Evolutionary conservation across 2,888 invertebrate genomes (phyloP).

Genomic region (Leptogaster cylindrica): DNA sequence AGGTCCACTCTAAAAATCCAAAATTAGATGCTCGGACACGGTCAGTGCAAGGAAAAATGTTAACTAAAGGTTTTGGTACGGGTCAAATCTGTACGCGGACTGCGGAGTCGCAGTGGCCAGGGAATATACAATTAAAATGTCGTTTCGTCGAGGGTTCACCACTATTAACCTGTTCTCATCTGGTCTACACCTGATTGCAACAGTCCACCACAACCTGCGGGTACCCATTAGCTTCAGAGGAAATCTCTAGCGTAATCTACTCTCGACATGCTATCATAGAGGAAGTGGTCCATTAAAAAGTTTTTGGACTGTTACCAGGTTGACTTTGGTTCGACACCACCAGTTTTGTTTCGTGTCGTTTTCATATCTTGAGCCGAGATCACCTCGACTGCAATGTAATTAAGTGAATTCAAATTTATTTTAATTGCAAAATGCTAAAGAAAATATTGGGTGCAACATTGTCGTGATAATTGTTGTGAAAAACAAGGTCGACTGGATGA

Average conservation of each 20-base stretch:
- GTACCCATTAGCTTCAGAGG: constrained; percentile 24
- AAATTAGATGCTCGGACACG: neutral
- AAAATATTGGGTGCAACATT: constrained; percentile 3
- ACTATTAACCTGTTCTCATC: constrained; percentile 33
- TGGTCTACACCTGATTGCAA: constrained; percentile 32
- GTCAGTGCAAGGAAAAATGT: constrained; percentile 4
- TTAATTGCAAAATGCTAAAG: constrained; percentile 17
- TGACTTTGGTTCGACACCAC: too few species aligned
- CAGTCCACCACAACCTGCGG: constrained; percentile 23
- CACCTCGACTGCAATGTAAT: constrained; percentile 20
- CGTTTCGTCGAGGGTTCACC: constrained; percentile 38
- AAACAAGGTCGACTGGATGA: constrained; percentile 23
- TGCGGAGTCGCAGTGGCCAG: neutral
- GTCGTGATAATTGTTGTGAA: constrained; percentile 3
- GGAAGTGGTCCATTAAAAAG: constrained; percentile 38
- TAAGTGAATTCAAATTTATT: constrained; percentile 1
- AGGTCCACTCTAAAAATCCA: neutral
- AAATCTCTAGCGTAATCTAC: neutral
- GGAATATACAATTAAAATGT: constrained; percentile 47
- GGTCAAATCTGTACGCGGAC: constrained; percentile 17
- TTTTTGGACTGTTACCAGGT: constrained; percentile 12
- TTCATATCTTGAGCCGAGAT: constrained; percentile 31
- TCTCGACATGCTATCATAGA: constrained; percentile 23
- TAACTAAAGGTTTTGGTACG: neutral
- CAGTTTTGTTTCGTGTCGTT: too few species aligned